These are phyloP conservation scores for Holcopasites calliopsidis DNA, from an alignment of 1,140 invertebrate species.

Conservation along the genomic window DNA sequence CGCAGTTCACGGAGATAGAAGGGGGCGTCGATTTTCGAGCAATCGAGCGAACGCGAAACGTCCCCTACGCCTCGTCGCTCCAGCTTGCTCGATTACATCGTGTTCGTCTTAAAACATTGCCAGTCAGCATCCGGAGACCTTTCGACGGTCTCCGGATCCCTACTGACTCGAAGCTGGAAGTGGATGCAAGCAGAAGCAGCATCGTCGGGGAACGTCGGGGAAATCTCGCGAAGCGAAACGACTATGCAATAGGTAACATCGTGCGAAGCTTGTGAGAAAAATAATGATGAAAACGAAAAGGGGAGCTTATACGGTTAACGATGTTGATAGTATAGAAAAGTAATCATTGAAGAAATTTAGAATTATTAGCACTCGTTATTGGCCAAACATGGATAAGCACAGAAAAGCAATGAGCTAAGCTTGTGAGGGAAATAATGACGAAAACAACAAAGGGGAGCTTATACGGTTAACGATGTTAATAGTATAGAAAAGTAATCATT, in stretches of 20 bases:
- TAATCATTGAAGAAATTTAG: no score
- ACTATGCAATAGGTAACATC: neutral
- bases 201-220: constrained; percentile 67
- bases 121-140: constrained; percentile 46
- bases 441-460: no score
- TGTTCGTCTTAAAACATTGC: constrained; percentile 33
- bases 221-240: constrained; percentile 71
- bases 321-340: no score
- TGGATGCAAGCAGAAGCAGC: constrained; percentile 36
- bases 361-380: no score
- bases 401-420: no score
- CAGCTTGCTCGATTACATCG: constrained; percentile 27
- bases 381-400: no score
- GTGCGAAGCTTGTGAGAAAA: no score
- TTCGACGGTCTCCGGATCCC: constrained; percentile 52
- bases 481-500: no score
- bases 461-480: no score
- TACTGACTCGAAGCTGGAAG: constrained; percentile 54
- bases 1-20: neutral
- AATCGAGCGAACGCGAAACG: constrained; percentile 22
- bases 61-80: neutral
- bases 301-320: no score
- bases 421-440: no score
- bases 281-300: no score
- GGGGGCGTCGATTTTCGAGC: constrained; percentile 27